These are phyloP conservation scores for Rhinoptilus africanus DNA, from an alignment of 2,113 vertebrate genomes.

Conservation along the genomic window DNA sequence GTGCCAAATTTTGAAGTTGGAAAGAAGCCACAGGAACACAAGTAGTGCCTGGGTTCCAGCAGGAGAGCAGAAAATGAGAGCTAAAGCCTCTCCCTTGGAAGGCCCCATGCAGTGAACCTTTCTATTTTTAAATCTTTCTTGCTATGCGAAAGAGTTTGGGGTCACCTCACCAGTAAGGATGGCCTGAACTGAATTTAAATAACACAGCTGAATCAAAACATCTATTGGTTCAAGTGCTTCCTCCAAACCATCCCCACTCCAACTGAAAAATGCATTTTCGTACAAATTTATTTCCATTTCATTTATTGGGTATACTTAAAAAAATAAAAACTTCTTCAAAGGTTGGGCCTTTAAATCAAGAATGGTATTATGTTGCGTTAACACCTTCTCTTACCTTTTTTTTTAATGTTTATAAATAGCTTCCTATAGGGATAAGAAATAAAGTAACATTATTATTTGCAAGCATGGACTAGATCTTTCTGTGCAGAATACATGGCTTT, in stretches of 20 bases:
- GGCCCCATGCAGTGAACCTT: neutral
- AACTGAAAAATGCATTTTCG: neutral
- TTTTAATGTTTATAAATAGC: neutral
- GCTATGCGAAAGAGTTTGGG: neutral
- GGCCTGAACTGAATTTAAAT: neutral
- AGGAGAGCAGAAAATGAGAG: neutral
- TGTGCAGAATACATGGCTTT: neutral
- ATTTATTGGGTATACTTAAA: neutral
- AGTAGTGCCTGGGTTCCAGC: neutral
- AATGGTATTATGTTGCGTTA: accelerated
- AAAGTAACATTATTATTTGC: neutral
- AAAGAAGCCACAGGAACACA: neutral
- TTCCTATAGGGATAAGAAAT: neutral
- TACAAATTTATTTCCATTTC: neutral
- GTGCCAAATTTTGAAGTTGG: neutral
- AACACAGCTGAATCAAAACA: neutral
- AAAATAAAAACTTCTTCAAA: neutral
- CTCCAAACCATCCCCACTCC: neutral
- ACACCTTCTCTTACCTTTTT: neutral
- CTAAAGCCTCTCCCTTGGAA: neutral
- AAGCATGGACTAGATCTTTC: neutral
- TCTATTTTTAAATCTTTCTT: conserved; percentile 4
- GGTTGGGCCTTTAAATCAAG: neutral
- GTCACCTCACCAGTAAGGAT: neutral
- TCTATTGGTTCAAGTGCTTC: neutral